Base-by-base conservation (phyloP, 2,888 invertebrate genomes). In the Coelinius sp. region DNA sequence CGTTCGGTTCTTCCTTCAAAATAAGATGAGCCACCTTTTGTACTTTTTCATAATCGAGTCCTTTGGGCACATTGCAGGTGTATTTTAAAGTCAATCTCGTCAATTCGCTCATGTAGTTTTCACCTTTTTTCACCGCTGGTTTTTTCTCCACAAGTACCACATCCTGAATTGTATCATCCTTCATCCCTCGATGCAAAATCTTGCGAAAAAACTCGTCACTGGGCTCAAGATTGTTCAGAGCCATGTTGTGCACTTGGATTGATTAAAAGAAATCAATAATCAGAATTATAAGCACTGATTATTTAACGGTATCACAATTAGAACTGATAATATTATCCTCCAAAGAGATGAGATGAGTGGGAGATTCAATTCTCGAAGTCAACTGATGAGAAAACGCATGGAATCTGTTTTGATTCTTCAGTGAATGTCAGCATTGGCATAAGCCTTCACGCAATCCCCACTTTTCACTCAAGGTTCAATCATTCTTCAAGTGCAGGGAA, bases 1-100 rank as follows among this genome's bases (percentile, higher is more conserved):
- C 12, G 7, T n/a, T 71, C 41, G 78, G 79, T 38, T 78, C 78
- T 4, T 52, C 12, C 53, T 82, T 82, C 0, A 77, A 56, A 31
- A 81, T 44, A 14, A 80, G 14, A 8, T 46, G 46, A 25, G 14
- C 44, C 2, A 44, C n/a, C 2, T 44, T 14, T 1, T 44, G 4
- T n/a, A 14, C 44, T 17, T 44, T 2, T 2, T 44, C 44, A 44
- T 6, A 1, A 5, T 2, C 1, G 5, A n/a, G 14, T n/a, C 14
- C 44, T 4, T 44, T n/a, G 1, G 7, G 14, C 14, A 1, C 44
- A 3, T n/a, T 6, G 44, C 44, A 44, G 44, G 1, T 17, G 14
- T 44, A 44, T 4, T 14, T 5, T 5, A 44, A n/a, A 6, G 44
- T 44, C 5, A 44, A n/a, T 44, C 14, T n/a, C 1, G 44, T 44